Evolutionary conservation across 2,113 vertebrate genomes (phyloP), one percentile per base, ranked within the genome.

Genomic region (Ardeotis arabs): DNA sequence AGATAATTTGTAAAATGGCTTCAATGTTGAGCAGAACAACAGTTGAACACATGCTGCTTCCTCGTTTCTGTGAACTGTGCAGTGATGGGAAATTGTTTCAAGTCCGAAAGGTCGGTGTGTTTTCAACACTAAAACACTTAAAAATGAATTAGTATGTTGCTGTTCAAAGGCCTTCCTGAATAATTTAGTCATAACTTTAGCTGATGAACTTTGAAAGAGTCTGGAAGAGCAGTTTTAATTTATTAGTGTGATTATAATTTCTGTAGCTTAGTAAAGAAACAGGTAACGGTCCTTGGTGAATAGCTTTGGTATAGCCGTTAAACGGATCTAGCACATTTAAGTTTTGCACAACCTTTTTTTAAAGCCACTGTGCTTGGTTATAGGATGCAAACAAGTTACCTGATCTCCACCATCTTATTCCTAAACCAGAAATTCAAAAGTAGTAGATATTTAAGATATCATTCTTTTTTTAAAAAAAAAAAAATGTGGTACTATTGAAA

Each of bases 1-100:
- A 99, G 99, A 98, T 99, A 60, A 99, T 99, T 98, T 99, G 99
- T 95, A 99, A 98, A 97, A 98, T 99, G 96, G 98, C 98, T 33
- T 98, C 98, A 16, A 97, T 99, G 98, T 82, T 99, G 96, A 98
- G 97, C 95, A 98, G 98, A 97, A 97, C 98, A 95, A 98, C 98
- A 16, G 98, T 98, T 69, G 98, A 99, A 62, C 97, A 94, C 91
- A 95, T 99, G 93, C 96, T 99, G n/a, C 98, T 99, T 75, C 98
- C 98, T 59, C 98, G 98, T 41, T 99, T 99, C 98, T 99, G 99
- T 92, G 99, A 99, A 20, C 97, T 99, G 41, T 99, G 99, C 96
- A 98, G 98, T 11, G 98, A 99, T 21, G 95, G 98, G 88, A 98
- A 99, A 50, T 97, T 99, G 74, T 99, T 99, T 84, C 99, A 99